Evolutionary conservation across 2,888 invertebrate species (phyloP).

Genomic region (Hybos culiciformis): DNA sequence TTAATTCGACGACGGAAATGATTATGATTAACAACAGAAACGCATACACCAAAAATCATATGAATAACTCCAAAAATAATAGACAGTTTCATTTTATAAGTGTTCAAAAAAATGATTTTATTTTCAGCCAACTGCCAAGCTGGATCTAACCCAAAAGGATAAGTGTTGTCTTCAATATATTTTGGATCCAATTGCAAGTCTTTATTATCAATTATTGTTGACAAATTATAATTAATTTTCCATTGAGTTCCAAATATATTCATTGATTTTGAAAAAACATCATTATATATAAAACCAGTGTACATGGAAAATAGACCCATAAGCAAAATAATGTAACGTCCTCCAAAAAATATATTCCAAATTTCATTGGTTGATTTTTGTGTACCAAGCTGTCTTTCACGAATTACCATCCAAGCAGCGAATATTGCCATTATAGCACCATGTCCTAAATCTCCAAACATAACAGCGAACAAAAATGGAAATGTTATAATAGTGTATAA

Average conservation of each 20-base stretch:
- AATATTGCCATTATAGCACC: constrained; percentile 71
- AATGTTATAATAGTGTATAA: constrained; percentile 82
- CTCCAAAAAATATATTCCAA: constrained; percentile 93
- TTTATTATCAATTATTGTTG: constrained; percentile 34
- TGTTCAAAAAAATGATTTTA: constrained; percentile 88
- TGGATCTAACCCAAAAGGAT: constrained; percentile 70
- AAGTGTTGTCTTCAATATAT: constrained; percentile 39
- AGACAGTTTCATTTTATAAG: constrained; percentile 92
- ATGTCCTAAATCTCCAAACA: constrained; percentile 94
- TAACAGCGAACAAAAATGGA: constrained; percentile 89
- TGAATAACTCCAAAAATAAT: constrained; percentile 86
- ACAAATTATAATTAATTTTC: constrained; percentile 44
- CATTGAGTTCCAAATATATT: constrained; percentile 89
- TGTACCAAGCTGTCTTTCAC: constrained; percentile 59
- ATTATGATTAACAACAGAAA: constrained; percentile 64
- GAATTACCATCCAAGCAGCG: constrained; percentile 65
- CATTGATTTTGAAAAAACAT: constrained; percentile 87
- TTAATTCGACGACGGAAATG: constrained; percentile 54
- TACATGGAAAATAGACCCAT: constrained; percentile 98
- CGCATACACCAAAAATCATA: constrained; percentile 86
- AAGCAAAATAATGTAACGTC: constrained; percentile 89
- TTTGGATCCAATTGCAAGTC: constrained; percentile 50
- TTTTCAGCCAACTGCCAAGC: constrained; percentile 68
- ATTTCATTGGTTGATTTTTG: constrained; percentile 68
- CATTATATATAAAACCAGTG: constrained; percentile 97